Evolutionary conservation across 2,888 invertebrate genomes (phyloP).

Genomic region (Ischnus inquisitorius): DNA sequence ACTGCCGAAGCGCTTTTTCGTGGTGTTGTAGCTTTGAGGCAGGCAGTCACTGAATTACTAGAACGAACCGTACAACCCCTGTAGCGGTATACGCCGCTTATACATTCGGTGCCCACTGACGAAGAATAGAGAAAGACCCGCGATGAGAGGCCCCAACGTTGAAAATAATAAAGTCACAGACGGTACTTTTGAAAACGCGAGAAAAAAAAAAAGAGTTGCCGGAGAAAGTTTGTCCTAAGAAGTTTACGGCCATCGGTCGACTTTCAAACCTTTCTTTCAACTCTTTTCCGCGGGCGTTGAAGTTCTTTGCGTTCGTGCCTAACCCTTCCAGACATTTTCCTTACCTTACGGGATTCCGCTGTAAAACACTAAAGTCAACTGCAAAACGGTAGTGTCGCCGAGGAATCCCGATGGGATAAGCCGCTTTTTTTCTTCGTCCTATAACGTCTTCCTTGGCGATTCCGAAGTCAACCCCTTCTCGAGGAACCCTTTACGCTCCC

Average conservation of each 20-base stretch:
- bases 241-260: constrained; percentile 62
- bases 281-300: constrained; percentile 51
- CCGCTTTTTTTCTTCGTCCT: constrained; percentile 63
- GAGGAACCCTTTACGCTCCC: constrained; percentile 69
- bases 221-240: constrained; percentile 59
- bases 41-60: constrained; percentile 63
- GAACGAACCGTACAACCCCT: constrained; percentile 59
- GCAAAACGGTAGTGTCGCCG: constrained; percentile 57
- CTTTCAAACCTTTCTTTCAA: constrained; percentile 42
- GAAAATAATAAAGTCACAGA: constrained; percentile 66
- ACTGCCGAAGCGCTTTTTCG: constrained; percentile 2
- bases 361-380: constrained; percentile 79
- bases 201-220: constrained; percentile 60
- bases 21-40: constrained; percentile 39
- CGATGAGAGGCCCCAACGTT: constrained; percentile 16
- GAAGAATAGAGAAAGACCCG: constrained; percentile 42
- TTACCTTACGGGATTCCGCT: constrained; percentile 66
- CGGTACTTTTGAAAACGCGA: constrained; percentile 47
- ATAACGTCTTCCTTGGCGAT: constrained; percentile 28
- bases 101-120: constrained; percentile 13
- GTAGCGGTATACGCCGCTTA: constrained; percentile 57
- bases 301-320: constrained; percentile 37
- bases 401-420: constrained; percentile 51
- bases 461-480: constrained; percentile 72
- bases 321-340: constrained; percentile 66